A percentile compares a stretch with the other conserved stretches of the same genome.
Conservation (phyloP, 2,113 vertebrate genomes). For the Alexandromys fortis region DNA sequence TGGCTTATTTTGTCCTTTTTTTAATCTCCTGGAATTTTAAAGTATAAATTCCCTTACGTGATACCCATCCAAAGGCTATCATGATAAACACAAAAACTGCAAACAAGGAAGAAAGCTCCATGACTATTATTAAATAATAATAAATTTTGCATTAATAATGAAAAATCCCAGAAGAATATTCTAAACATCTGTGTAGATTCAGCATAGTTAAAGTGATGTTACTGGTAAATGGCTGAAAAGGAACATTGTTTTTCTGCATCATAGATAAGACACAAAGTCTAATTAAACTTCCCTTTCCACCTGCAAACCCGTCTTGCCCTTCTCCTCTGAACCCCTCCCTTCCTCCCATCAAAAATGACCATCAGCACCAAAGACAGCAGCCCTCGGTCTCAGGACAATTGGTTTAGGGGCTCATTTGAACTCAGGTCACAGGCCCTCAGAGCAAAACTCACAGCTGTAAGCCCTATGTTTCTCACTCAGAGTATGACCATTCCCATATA, state of each 20-base stretch:
- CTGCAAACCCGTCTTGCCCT: fast-evolving
- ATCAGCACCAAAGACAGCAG: conserved; percentile 74
- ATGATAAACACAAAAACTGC: background rate
- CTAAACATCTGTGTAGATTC: background rate
- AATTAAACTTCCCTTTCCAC: background rate
- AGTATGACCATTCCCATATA: conserved; percentile 16
- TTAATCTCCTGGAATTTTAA: conserved; percentile 43
- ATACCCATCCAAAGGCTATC: background rate
- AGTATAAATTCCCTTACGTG: background rate
- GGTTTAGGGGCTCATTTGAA: conserved; percentile 65
- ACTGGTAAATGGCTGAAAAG: conserved; percentile 51
- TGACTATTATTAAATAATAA: background rate
- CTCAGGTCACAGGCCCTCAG: conserved; percentile 63
- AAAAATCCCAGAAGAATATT: background rate
- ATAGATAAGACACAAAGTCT: background rate
- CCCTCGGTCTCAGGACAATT: conserved; percentile 17
- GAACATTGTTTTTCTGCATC: background rate
- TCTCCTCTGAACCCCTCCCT: fast-evolving
- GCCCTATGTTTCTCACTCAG: conserved; percentile 51
- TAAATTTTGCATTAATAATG: background rate
- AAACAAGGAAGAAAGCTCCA: background rate
- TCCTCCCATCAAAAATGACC: background rate
- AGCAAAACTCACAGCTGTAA: conserved; percentile 71
- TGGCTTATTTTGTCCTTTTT: background rate
- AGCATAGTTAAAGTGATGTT: conserved; percentile 54